Percentiles rank a stretch among this genome's conserved stretches.
Conservation (phyloP, 2,113 vertebrate species). For the Lucifuga dentata region DNA sequence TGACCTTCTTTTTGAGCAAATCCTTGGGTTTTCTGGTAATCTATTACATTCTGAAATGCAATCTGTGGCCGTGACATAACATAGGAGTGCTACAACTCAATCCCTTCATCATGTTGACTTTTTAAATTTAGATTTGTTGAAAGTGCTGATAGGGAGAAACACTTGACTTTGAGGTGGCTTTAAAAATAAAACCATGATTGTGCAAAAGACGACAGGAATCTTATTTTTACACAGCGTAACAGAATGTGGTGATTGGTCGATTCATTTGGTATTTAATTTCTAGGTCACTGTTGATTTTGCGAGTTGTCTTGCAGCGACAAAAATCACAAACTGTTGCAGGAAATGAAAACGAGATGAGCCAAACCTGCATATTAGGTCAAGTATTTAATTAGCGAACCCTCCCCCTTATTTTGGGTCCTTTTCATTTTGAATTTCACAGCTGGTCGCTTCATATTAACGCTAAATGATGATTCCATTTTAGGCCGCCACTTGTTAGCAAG, state of each 20-base stretch:
- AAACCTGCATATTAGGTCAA: slow-evolving; percentile 67
- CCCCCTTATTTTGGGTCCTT: slow-evolving; percentile 51
- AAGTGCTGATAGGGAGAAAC: background rate
- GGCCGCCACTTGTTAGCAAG: slow-evolving; percentile 44
- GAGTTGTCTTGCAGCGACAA: slow-evolving; percentile 30
- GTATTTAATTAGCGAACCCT: slow-evolving; percentile 74
- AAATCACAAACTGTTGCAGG: slow-evolving; percentile 48
- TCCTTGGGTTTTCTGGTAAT: background rate
- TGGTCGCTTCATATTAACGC: slow-evolving; percentile 64
- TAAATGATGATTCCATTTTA: slow-evolving; percentile 73
- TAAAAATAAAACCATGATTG: background rate
- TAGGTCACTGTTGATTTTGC: no score
- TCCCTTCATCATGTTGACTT: no score
- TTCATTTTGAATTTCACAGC: slow-evolving; percentile 68
- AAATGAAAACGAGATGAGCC: slow-evolving; percentile 51
- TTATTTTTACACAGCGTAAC: background rate
- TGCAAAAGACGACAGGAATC: slow-evolving; percentile 10
- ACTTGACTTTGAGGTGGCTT: background rate
- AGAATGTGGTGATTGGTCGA: slow-evolving; percentile 29
- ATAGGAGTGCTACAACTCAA: no score
- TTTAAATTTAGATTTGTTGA: no score
- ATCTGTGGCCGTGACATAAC: no score
- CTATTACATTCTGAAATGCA: no score
- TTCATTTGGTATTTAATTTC: slow-evolving; percentile 16
- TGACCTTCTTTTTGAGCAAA: no score